These are phyloP conservation scores for Caracal caracal DNA, from an alignment of 2,113 vertebrate species.

Conservation along the genomic window DNA sequence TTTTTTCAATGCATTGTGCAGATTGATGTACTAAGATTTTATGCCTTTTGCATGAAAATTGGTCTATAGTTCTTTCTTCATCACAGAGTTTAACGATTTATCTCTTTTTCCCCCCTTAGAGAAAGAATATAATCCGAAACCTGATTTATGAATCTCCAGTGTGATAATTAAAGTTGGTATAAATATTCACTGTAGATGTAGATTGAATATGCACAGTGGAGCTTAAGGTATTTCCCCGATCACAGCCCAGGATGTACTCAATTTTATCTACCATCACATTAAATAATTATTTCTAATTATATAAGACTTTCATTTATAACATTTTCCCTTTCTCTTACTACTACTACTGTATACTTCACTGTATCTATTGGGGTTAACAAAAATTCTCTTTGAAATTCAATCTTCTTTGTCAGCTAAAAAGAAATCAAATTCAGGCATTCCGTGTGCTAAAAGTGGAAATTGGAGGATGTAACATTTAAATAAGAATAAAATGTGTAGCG, in stretches of 20 bases:
- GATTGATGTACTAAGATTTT: slow-evolving; percentile 2
- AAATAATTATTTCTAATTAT: not conserved
- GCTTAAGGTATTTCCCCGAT: not conserved
- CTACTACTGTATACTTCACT: not conserved
- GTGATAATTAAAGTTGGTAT: slow-evolving; percentile 27
- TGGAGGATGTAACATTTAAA: not conserved
- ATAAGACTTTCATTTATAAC: not conserved
- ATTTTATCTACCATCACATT: not conserved
- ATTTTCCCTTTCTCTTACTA: not conserved
- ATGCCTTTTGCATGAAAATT: not conserved
- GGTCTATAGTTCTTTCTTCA: not conserved
- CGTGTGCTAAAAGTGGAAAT: not conserved
- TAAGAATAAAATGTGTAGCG: not conserved
- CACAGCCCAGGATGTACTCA: not conserved
- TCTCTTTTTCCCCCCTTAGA: not conserved
- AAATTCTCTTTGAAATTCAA: not conserved
- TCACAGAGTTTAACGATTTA: not conserved
- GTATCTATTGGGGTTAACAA: not conserved
- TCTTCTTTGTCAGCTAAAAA: not conserved
- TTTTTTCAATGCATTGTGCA: not conserved
- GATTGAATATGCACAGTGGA: not conserved
- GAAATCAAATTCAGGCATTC: not conserved
- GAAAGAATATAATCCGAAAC: not conserved
- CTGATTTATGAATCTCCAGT: not conserved
- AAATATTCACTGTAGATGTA: not conserved